A percentile compares a stretch with the other conserved stretches of the same genome.
phyloP scores from a whole-genome alignment of 2,888 invertebrate genomes.

The Apocheima hispidaria region DNA sequence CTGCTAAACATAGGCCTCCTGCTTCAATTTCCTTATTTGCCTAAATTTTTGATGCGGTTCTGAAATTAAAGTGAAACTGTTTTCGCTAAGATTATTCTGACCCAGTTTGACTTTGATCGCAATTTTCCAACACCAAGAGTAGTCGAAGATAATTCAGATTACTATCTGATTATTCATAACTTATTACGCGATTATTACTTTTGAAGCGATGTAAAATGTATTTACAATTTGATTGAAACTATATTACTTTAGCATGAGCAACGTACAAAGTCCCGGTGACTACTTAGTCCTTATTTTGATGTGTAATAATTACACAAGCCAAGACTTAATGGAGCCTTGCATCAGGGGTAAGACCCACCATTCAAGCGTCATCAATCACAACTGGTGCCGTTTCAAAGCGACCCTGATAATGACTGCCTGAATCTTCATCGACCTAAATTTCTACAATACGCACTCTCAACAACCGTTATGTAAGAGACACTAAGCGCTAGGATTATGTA shows the following conservation, averaged over 20 bases:
- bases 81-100: conserved; percentile 9
- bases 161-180: neutral
- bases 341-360: conserved; percentile 15
- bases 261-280: neutral
- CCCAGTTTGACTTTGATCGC: conserved; percentile 11
- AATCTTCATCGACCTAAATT: conserved; percentile 29
- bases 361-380: conserved; percentile 23
- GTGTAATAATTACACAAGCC: conserved; percentile 13
- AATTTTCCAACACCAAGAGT: conserved; percentile 10
- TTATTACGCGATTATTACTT: no score
- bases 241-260: neutral
- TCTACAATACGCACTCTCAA: conserved; percentile 31
- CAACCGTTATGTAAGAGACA: conserved; percentile 25
- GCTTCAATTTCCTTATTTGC: no score
- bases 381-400: conserved; percentile 15
- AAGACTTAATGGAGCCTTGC: conserved; percentile 8
- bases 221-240: neutral
- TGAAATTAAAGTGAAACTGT: conserved; percentile 29
- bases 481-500: conserved; percentile 25
- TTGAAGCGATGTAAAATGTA: neutral
- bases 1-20: no score
- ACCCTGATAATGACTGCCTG: conserved; percentile 34
- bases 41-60: conserved; percentile 32
- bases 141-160: conserved; percentile 5
- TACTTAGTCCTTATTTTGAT: neutral